Conservation (phyloP, 92 coral and sea anemone genomes). For the Epizoanthus fatuus region DNA sequence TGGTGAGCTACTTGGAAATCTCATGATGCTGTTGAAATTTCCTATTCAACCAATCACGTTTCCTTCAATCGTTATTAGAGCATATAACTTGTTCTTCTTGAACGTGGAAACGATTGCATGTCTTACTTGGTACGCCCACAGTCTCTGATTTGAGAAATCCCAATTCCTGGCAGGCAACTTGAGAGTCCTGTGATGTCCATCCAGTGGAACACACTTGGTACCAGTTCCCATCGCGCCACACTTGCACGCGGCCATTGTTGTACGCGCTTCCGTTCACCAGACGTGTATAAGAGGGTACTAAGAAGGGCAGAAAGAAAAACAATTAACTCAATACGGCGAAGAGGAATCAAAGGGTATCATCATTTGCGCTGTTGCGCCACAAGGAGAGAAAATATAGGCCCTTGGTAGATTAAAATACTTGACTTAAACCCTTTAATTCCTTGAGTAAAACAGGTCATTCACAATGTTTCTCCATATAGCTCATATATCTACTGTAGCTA, state of each 20-base stretch:
- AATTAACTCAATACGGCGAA: background rate
- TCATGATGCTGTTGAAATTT: too few species aligned
- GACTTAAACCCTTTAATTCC: too few species aligned
- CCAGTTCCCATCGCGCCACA: conserved; percentile 78
- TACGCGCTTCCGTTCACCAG: conserved; percentile 51
- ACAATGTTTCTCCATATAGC: too few species aligned
- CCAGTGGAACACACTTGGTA: conserved; percentile 73
- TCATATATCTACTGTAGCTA: too few species aligned
- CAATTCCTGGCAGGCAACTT: conserved; percentile 80
- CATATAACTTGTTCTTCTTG: too few species aligned
- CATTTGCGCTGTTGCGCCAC: background rate
- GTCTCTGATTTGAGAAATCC: conserved; percentile 48
- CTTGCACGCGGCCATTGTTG: conserved; percentile 69
- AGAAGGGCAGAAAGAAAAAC: background rate
- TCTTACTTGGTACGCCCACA: background rate
- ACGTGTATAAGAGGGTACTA: conserved; percentile 78
- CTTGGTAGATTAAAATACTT: too few species aligned
- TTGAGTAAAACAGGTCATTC: too few species aligned
- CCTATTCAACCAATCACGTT: too few species aligned
- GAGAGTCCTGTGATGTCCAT: conserved; percentile 69
- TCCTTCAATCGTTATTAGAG: too few species aligned
- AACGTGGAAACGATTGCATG: too few species aligned
- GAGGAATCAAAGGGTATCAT: background rate
- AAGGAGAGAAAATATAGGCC: too few species aligned
- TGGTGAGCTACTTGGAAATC: too few species aligned